Evolutionary conservation across 2,113 vertebrate genomes (phyloP).

Genomic region (Entosphenus tridentatus): DNA sequence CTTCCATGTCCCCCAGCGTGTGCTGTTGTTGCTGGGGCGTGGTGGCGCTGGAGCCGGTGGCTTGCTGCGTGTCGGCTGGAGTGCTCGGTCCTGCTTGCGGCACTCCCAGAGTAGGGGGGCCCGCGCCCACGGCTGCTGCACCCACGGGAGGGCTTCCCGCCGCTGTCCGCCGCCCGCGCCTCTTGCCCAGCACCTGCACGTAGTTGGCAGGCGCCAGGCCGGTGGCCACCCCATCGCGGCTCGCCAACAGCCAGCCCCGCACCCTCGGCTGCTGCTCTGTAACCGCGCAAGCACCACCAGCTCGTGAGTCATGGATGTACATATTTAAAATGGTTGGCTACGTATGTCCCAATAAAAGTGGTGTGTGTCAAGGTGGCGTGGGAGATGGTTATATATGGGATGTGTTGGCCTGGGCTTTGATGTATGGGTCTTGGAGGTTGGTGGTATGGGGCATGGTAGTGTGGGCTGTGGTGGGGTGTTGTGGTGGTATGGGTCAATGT

Average conservation of each 20-base stretch:
- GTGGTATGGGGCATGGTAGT: background rate
- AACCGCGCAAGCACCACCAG: constrained; percentile 12
- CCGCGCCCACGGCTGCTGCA: too few species aligned
- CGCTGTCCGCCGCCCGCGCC: constrained; percentile 42
- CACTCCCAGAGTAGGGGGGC: too few species aligned
- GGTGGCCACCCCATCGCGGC: constrained; percentile 48
- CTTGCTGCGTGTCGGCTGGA: too few species aligned
- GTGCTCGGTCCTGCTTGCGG: too few species aligned
- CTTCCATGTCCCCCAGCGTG: too few species aligned
- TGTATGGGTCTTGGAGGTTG: background rate
- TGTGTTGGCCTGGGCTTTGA: too few species aligned
- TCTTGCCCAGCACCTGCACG: constrained; percentile 68
- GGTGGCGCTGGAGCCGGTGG: too few species aligned
- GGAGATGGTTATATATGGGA: too few species aligned
- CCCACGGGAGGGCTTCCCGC: constrained; percentile 8
- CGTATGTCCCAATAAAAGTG: background rate
- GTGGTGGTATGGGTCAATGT: background rate
- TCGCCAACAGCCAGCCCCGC: constrained; percentile 82
- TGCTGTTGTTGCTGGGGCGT: too few species aligned
- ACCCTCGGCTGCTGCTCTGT: constrained; percentile 72
- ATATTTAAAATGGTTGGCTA: background rate
- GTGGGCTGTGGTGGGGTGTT: background rate
- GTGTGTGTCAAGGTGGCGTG: background rate
- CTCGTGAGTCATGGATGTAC: background rate
- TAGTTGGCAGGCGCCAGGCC: constrained; percentile 85